These are phyloP conservation scores for Ophraella communa DNA, from an alignment of 2,888 invertebrate genomes.

Conservation along the genomic window DNA sequence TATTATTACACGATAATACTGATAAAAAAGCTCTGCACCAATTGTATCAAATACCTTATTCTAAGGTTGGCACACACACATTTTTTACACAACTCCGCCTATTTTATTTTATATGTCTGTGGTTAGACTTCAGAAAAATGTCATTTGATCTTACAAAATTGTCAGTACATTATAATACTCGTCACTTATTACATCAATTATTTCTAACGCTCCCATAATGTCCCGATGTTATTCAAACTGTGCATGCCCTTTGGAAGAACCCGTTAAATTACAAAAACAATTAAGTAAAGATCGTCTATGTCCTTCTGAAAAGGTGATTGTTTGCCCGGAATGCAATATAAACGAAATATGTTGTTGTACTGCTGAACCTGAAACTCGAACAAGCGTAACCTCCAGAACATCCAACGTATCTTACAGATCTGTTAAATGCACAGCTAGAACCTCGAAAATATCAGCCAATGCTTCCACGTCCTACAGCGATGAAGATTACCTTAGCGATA, in stretches of 20 bases:
- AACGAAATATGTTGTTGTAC: not conserved
- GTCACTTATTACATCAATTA: not conserved
- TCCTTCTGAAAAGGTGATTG: not conserved
- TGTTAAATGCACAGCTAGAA: conserved; percentile 2
- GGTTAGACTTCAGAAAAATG: no score
- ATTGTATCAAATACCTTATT: no score
- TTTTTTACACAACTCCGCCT: no score
- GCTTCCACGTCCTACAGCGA: not conserved
- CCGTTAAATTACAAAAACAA: not conserved
- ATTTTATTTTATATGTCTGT: no score
- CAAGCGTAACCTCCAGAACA: not conserved
- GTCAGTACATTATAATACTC: not conserved
- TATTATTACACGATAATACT: no score
- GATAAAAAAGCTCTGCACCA: no score
- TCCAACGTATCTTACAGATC: not conserved
- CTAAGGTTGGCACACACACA: no score
- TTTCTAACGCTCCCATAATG: not conserved
- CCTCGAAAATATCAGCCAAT: not conserved
- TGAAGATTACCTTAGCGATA: not conserved
- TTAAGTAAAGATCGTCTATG: not conserved
- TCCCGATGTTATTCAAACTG: not conserved
- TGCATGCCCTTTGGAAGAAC: not conserved
- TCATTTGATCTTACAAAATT: not conserved
- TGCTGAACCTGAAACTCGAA: not conserved
- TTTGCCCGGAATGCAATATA: not conserved